These are phyloP conservation scores for Drosophila vallismaia DNA, from an alignment of 2,888 invertebrate genomes.

Conservation along the genomic window DNA sequence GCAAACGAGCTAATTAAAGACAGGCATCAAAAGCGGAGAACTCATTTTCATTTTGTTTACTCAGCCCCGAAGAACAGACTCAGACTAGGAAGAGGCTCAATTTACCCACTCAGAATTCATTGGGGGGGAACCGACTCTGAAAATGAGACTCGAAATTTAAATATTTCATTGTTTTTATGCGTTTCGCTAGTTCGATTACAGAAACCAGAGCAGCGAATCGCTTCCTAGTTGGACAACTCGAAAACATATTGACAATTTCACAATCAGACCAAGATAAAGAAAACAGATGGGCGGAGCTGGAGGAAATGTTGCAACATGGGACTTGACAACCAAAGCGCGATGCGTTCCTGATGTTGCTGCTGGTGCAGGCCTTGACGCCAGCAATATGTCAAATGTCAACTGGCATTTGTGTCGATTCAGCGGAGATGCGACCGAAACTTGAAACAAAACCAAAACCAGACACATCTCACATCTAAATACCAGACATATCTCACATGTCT, in stretches of 20 bases:
- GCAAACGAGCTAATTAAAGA: slow-evolving; percentile 69
- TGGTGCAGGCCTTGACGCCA: slow-evolving; percentile 34
- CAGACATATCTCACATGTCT: slow-evolving; percentile 34
- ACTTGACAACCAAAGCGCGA: slow-evolving; percentile 43
- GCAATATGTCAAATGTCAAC: slow-evolving; percentile 68
- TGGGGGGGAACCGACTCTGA: slow-evolving; percentile 14
- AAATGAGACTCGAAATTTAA: slow-evolving; percentile 27
- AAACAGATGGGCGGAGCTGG: slow-evolving; percentile 23
- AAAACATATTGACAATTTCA: slow-evolving; percentile 47
- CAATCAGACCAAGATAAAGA: slow-evolving; percentile 31
- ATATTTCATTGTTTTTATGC: background rate
- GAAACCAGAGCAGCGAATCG: slow-evolving; percentile 23
- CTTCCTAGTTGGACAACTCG: slow-evolving; percentile 44
- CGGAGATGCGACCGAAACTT: slow-evolving; percentile 19
- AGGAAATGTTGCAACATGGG: slow-evolving; percentile 62
- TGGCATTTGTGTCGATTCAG: slow-evolving; percentile 37
- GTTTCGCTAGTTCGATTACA: slow-evolving; percentile 34
- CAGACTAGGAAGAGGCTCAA: slow-evolving; percentile 27
- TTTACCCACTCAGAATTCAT: slow-evolving; percentile 18
- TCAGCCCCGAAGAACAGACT: slow-evolving; percentile 46
- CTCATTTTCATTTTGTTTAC: slow-evolving; percentile 42
- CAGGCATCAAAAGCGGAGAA: slow-evolving; percentile 16
- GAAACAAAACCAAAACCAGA: slow-evolving; percentile 14
- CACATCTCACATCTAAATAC: slow-evolving; percentile 25
- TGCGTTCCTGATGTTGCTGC: slow-evolving; percentile 29